phyloP scores from a whole-genome alignment of 2,888 invertebrate species.

The Epistrophe eligans region DNA sequence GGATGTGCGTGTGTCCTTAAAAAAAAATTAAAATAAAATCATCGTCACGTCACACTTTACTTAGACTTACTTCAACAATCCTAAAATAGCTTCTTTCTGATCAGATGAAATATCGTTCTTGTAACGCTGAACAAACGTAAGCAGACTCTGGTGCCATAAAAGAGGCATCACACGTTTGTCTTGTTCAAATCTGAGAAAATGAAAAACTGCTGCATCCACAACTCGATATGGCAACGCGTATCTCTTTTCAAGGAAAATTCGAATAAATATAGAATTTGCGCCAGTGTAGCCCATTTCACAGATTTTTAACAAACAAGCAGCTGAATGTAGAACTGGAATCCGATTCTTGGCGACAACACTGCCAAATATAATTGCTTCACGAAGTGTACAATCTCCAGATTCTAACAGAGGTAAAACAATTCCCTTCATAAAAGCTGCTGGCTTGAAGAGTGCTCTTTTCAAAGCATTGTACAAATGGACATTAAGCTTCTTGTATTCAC shows the following conservation, averaged over 20 bases:
- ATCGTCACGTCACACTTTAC: neutral
- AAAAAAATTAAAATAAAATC: conserved; percentile 22
- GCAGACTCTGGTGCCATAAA: conserved; percentile 97
- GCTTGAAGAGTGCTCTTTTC: conserved; percentile 96
- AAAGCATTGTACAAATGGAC: conserved; percentile 98
- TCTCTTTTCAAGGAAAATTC: conserved; percentile 97
- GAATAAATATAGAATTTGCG: conserved; percentile 96
- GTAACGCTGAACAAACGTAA: conserved; percentile 97
- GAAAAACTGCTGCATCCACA: conserved; percentile 96
- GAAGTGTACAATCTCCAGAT: conserved; percentile 96
- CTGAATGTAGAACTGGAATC: conserved; percentile 97
- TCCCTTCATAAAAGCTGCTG: conserved; percentile 99
- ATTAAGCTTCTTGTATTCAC: conserved; percentile 97
- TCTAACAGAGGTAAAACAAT: conserved; percentile 89
- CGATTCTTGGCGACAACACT: conserved; percentile 96
- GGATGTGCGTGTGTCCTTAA: conserved; percentile 82
- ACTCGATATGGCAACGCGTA: conserved; percentile 98
- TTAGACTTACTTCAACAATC: conserved; percentile 86
- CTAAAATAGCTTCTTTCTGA: conserved; percentile 93
- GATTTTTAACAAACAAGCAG: conserved; percentile 96
- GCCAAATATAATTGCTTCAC: conserved; percentile 97
- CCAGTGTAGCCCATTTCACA: conserved; percentile 99
- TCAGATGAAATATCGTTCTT: conserved; percentile 97
- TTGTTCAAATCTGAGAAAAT: conserved; percentile 94
- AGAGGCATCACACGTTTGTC: conserved; percentile 95